Evolutionary conservation across 2,888 invertebrate genomes (phyloP).

Genomic region (Cantharis rufa): DNA sequence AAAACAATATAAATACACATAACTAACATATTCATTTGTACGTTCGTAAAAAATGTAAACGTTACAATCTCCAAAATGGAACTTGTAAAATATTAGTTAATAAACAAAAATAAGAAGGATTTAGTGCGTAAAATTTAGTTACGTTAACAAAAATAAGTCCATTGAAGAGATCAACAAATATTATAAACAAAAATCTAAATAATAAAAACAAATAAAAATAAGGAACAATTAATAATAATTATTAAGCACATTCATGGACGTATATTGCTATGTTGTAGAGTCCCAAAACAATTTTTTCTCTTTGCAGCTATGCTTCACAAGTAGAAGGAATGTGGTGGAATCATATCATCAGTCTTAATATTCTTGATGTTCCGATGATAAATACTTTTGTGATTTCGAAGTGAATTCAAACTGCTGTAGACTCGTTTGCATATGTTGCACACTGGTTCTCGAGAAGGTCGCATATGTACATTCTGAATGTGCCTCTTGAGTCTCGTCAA

Average conservation of each 20-base stretch:
- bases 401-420: slow-evolving; percentile 88
- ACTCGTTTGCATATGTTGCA: slow-evolving; percentile 92
- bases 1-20: slow-evolving; percentile 1
- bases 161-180: slow-evolving; percentile 14
- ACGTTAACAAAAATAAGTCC: background rate
- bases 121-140: background rate
- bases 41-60: slow-evolving; percentile 15
- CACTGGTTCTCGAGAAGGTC: slow-evolving; percentile 86
- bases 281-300: background rate
- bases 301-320: slow-evolving; percentile 39
- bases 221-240: slow-evolving; percentile 24
- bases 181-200: slow-evolving; percentile 20
- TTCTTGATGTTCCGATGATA: slow-evolving; percentile 84
- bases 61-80: background rate
- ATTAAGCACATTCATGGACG: slow-evolving; percentile 30
- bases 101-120: background rate
- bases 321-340: slow-evolving; percentile 54
- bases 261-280: slow-evolving; percentile 20
- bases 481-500: slow-evolving; percentile 87
- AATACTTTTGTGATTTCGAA: slow-evolving; percentile 91
- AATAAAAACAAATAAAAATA: slow-evolving; percentile 19
- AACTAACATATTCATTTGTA: slow-evolving; percentile 21
- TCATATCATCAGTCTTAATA: slow-evolving; percentile 63
- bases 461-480: slow-evolving; percentile 90
- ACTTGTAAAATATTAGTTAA: background rate